Evolutionary conservation across 2,888 invertebrate species (phyloP), one percentile per base, ranked within the genome.

Genomic region (Andrena flavipes): DNA sequence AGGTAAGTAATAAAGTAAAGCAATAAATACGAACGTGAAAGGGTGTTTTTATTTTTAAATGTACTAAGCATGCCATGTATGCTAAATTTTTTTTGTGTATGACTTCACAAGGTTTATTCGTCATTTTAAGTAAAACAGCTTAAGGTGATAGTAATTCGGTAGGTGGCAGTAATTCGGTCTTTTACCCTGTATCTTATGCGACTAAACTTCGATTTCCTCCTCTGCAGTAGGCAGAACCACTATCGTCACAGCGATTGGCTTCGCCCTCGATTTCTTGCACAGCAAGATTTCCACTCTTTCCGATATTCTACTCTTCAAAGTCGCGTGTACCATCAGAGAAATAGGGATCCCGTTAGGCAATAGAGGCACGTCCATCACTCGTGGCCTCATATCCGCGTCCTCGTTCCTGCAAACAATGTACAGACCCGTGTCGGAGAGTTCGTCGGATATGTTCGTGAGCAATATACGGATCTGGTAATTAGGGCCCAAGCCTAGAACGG

Each of bases 401-500:
- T 92, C 91, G 29, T 87, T 88, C 72, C 93, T 87, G 48, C 90
- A 92, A 26, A 92, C 88, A 3, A 93, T 78, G 75, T 92, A 92
- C 48, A 93, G 79, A 26, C 90, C 91, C 0, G 88, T 71, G 23
- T 90, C 90, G 2, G 90, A 90, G 2, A 89, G 77, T 23, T 84
- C 85, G 35, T 92, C 91, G 6, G 92, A 89, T 30, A 92, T 82
- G 76, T 92, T 92, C 1, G 93, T 93, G 6, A 92, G 82, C 35
- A 89, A 51, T 42, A 92, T 86, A 2, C 91, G 92, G 71, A 94
- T 85, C 16, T 89, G 76, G 65, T 93, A 93, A 84, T 87, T 88
- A 7, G 93, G 94, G 2, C 94, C 94, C 5, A 94, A 80, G 5
- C 94, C 94, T 3, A 93, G 85, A 67, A 93, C 91, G 30, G 91